phyloP scores from a whole-genome alignment of 92 coral and sea anemone genomes.

The Palythoa caribaeorum region DNA sequence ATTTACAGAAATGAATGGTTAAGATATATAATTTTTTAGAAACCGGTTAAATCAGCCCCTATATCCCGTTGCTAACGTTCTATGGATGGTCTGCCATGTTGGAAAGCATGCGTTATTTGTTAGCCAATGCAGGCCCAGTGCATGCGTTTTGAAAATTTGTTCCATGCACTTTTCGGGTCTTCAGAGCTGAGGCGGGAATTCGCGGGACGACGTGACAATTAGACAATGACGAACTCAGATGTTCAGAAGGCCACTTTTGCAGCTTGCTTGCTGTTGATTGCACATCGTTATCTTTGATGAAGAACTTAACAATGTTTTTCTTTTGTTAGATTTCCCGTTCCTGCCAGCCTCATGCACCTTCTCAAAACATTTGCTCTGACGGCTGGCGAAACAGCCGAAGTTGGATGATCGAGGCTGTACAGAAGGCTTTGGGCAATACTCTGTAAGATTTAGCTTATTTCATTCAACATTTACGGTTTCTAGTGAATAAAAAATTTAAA shows the following conservation, averaged over 20 bases:
- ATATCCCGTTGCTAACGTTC: too few species aligned
- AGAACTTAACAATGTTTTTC: conserved; percentile 16
- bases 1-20: too few species aligned
- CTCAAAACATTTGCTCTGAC: conserved; percentile 36
- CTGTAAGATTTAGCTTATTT: conserved; percentile 46
- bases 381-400: conserved; percentile 48
- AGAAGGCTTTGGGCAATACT: conserved; percentile 52
- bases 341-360: conserved; percentile 40
- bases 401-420: conserved; percentile 51
- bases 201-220: background rate
- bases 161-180: background rate
- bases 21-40: too few species aligned
- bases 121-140: background rate
- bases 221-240: background rate
- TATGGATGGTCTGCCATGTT: too few species aligned
- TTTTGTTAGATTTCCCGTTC: conserved; percentile 14
- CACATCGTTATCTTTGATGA: conserved; percentile 5
- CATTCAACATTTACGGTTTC: background rate
- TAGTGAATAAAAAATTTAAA: conserved; percentile 4
- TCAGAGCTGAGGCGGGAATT: conserved; percentile 13
- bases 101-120: background rate
- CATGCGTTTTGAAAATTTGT: background rate
- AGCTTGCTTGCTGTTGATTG: conserved; percentile 36
- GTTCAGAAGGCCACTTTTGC: conserved; percentile 44
- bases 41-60: too few species aligned